phyloP scores from a whole-genome alignment of 2,888 invertebrate species.

The Ceriagrion tenellum region DNA sequence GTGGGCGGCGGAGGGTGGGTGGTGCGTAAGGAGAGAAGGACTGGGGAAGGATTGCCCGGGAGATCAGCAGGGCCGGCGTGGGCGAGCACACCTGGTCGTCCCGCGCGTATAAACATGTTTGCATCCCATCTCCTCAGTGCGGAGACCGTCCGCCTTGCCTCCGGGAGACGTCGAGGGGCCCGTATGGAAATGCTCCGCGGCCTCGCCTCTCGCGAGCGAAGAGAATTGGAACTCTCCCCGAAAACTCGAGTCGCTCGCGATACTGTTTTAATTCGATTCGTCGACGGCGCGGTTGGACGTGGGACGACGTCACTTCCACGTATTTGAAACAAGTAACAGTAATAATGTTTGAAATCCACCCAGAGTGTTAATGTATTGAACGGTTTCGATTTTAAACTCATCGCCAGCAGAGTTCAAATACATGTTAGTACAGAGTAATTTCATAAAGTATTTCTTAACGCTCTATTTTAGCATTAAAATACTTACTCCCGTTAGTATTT shows the following conservation, averaged over 20 bases:
- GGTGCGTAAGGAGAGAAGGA: not conserved
- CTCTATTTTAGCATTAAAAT: no score
- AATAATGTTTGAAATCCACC: no score
- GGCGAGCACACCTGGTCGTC: conserved; percentile 56
- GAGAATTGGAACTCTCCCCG: not conserved
- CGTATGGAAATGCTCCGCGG: not conserved
- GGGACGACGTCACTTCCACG: no score
- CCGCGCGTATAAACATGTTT: conserved; percentile 32
- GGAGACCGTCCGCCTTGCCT: not conserved
- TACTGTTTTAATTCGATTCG: no score
- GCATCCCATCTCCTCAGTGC: not conserved
- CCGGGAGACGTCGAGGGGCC: not conserved
- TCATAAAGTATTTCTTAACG: no score
- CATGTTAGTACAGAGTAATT: no score
- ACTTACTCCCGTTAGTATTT: no score
- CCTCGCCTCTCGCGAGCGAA: not conserved
- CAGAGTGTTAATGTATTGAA: no score
- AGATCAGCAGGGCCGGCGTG: not conserved
- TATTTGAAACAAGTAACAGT: no score
- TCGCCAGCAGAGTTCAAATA: no score
- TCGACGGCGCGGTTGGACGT: no score
- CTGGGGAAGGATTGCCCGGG: not conserved
- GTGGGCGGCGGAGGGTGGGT: not conserved
- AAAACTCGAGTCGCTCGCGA: not conserved
- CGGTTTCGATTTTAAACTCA: no score